Base-by-base conservation (phyloP, 2,888 invertebrate genomes). In the Sphaeridia pumilis region DNA sequence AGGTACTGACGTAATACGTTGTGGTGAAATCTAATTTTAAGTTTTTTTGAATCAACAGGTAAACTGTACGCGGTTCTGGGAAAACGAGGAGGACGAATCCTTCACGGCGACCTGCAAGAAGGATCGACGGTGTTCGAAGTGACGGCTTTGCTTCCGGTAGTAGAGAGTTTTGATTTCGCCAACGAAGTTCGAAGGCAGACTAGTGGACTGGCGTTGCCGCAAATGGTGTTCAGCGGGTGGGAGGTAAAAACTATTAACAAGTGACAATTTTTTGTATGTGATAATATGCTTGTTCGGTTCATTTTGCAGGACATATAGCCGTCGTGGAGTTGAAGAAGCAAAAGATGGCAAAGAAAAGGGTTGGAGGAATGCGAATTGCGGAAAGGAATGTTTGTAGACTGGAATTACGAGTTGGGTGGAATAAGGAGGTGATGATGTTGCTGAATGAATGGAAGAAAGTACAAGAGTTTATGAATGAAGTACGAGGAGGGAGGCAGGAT, bases 151-250 rank as follows among this genome's bases (percentile, higher is more conserved):
- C 75, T 98, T 67, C 98, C 98, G 0, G 94, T 98, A 25, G 83
- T 93, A 4, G 98, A 99, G 75, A 95, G 95, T 70, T 92, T 94
- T 73, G 84, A 85, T 65, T 89, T 99, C 72, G 87, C 92, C 3
- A 82, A 88, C 57, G 94, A 95, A 72, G 81, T 98, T 64, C 79
- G 95, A 54, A 93, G 89, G 65, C 84, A 89, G 71, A 97, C 97
- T 22, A 94, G 94, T 54, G 98, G 98, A 10, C 77, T 93, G 60
- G 97, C 97, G 7, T 86, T 85, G 69, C 95, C 97, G 1, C 94
- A 93, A 71, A 78, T 98, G 63, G 78, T 87, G 66, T 95, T 95
- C 75, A 93, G 92, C 69, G 95, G 97, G 72, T 99, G 95, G 87
- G 94, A 97, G 84, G 88, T 90, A 69, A 76, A 76, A 38, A 38